phyloP scores from a whole-genome alignment of 2,888 invertebrate species.

The Stenurella melanura region DNA sequence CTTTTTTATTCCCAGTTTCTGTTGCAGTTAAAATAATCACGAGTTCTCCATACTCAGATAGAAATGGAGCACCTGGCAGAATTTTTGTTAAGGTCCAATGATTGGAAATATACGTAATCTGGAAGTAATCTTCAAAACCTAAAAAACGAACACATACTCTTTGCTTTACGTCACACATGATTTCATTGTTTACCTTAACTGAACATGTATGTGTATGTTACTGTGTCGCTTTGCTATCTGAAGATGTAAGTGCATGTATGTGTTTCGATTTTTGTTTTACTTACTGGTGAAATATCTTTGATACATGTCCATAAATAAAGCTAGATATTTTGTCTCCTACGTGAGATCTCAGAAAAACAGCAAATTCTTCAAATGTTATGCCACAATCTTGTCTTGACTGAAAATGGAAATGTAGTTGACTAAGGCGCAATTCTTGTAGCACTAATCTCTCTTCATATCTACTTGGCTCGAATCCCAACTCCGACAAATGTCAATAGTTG shows the following conservation, averaged over 20 bases:
- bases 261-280: background rate
- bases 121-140: constrained; percentile 20
- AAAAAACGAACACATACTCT: background rate
- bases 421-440: too few species aligned
- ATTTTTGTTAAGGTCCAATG: constrained; percentile 16
- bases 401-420: too few species aligned
- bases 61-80: background rate
- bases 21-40: constrained; percentile 18
- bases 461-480: too few species aligned
- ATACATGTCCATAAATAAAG: too few species aligned
- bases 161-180: too few species aligned
- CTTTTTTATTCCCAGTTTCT: constrained; percentile 19
- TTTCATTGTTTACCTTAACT: too few species aligned
- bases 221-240: background rate
- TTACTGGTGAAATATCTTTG: background rate
- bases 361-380: too few species aligned
- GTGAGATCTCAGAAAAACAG: too few species aligned
- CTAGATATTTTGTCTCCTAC: too few species aligned
- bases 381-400: too few species aligned
- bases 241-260: background rate
- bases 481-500: too few species aligned
- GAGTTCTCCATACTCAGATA: constrained; percentile 5
- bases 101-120: background rate
- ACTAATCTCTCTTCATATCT: too few species aligned
- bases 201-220: background rate